phyloP scores from a whole-genome alignment of 1,140 invertebrate genomes.

The Phthorimaea operculella region DNA sequence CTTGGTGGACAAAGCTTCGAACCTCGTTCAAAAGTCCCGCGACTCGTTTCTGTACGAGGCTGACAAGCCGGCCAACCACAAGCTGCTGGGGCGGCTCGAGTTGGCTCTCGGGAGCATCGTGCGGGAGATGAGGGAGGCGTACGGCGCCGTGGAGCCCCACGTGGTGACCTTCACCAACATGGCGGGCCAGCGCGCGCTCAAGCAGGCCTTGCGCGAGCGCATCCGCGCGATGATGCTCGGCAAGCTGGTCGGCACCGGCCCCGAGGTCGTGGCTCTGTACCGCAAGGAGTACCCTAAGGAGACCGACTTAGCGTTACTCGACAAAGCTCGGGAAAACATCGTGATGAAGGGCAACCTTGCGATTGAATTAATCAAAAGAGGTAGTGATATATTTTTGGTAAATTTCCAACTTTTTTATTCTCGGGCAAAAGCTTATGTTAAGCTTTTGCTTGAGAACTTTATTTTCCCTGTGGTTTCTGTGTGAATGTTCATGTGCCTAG shows the following conservation, averaged over 20 bases:
- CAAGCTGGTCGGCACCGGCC: slow-evolving; percentile 24
- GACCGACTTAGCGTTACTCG: slow-evolving; percentile 39
- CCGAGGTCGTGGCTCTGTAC: slow-evolving; percentile 28
- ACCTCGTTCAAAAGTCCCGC: background rate
- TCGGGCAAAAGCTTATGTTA: background rate
- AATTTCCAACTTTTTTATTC: background rate
- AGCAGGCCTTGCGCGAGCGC: slow-evolving; percentile 38
- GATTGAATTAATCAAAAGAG: background rate
- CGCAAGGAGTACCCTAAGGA: slow-evolving; percentile 31
- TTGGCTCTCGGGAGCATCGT: slow-evolving; percentile 39
- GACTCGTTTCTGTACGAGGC: background rate
- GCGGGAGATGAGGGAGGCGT: slow-evolving; percentile 29
- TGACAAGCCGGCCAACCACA: slow-evolving; percentile 20
- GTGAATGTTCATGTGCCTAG: too few species aligned
- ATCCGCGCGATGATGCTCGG: slow-evolving; percentile 36
- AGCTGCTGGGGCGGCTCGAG: slow-evolving; percentile 43
- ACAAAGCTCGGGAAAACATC: slow-evolving; percentile 18
- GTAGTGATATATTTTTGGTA: slow-evolving; percentile 1
- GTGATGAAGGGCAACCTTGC: background rate
- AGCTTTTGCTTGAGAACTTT: background rate
- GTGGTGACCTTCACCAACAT: slow-evolving; percentile 12
- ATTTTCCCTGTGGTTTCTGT: too few species aligned
- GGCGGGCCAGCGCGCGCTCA: slow-evolving; percentile 23
- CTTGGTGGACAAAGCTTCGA: slow-evolving; percentile 13
- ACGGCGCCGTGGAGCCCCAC: slow-evolving; percentile 1